A percentile compares a stretch with the other conserved stretches of the same genome.
Conservation (phyloP, 2,888 invertebrate species). For the Drosophila fulvimacula region DNA sequence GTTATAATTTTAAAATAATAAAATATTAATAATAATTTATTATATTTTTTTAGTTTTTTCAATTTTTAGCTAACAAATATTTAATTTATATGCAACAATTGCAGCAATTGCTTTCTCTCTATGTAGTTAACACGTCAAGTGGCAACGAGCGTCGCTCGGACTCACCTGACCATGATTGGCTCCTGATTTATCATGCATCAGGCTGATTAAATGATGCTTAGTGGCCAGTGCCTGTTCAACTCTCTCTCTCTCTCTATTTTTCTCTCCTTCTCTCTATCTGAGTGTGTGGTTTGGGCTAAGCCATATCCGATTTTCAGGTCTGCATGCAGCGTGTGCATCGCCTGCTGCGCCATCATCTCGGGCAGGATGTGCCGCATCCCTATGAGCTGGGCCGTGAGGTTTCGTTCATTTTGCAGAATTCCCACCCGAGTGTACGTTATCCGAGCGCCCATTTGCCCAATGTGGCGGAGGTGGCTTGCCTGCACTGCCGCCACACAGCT, state of each 20-base stretch:
- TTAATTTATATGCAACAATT: no score
- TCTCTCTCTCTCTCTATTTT: not conserved
- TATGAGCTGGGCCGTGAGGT: slow-evolving; percentile 88
- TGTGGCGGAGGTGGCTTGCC: slow-evolving; percentile 92
- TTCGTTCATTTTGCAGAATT: slow-evolving; percentile 91
- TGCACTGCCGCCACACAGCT: slow-evolving; percentile 88
- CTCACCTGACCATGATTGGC: slow-evolving; percentile 58
- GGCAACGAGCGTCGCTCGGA: slow-evolving; percentile 39
- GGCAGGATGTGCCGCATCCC: slow-evolving; percentile 87
- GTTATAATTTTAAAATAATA: no score
- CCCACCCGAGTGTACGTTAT: slow-evolving; percentile 90
- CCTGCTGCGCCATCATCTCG: slow-evolving; percentile 87
- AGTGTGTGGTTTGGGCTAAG: slow-evolving; percentile 28
- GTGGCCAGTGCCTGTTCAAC: slow-evolving; percentile 38
- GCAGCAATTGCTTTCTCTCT: not conserved
- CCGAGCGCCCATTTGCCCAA: slow-evolving; percentile 90
- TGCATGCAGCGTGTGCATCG: slow-evolving; percentile 84
- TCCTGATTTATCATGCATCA: slow-evolving; percentile 76
- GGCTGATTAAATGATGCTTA: slow-evolving; percentile 75
- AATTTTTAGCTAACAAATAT: no score
- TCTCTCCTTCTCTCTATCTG: not conserved
- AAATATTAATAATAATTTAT: no score
- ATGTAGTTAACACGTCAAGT: slow-evolving; percentile 39
- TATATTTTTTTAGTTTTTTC: no score
- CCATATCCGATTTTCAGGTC: slow-evolving; percentile 36